A percentile compares a stretch with the other conserved stretches of the same genome.
Evolutionary conservation across 2,797 vertebrate genomes (phyloP).

Genomic region (Myripristis murdjan): DNA sequence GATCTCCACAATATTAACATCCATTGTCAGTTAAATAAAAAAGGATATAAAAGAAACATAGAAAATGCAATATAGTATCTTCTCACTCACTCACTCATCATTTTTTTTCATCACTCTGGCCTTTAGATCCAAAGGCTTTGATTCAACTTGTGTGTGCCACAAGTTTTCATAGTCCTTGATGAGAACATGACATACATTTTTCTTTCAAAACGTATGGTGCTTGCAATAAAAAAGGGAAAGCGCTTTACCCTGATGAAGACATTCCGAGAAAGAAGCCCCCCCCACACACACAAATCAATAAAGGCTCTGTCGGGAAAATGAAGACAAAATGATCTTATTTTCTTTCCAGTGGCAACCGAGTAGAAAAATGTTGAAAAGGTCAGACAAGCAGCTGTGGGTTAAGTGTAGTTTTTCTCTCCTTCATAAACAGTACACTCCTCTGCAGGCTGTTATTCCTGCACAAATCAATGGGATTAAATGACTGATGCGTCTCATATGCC

Average conservation of each 20-base stretch:
- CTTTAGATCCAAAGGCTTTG: constrained; percentile 51
- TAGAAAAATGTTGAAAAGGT: constrained; percentile 69
- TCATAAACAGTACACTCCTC: constrained; percentile 22
- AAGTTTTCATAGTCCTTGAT: constrained; percentile 16
- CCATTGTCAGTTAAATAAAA: constrained; percentile 77
- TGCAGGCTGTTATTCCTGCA: constrained; percentile 6
- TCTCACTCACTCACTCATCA: constrained; percentile 8
- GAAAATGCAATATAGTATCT: constrained; percentile 62
- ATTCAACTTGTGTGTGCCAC: constrained; percentile 14
- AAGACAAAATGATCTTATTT: constrained; percentile 69
- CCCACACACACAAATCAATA: constrained; percentile 85
- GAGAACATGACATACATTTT: constrained; percentile 42
- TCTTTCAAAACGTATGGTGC: constrained; percentile 34
- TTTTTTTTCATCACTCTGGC: constrained; percentile 20
- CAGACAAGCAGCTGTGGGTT: constrained; percentile 51
- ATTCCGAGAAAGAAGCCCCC: constrained; percentile 64
- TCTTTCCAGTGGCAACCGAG: constrained; percentile 52
- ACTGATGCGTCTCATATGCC: constrained; percentile 52
- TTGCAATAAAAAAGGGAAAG: constrained; percentile 37
- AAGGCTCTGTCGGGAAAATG: constrained; percentile 63
- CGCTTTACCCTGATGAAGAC: constrained; percentile 65
- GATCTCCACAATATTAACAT: constrained; percentile 71
- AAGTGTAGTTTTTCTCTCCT: constrained; percentile 34
- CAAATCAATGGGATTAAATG: constrained; percentile 46
- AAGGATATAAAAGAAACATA: constrained; percentile 73